Evolutionary conservation across 2,797 vertebrate species (phyloP), one percentile per base, ranked within the genome.

Genomic region (Cichlasoma orientale): DNA sequence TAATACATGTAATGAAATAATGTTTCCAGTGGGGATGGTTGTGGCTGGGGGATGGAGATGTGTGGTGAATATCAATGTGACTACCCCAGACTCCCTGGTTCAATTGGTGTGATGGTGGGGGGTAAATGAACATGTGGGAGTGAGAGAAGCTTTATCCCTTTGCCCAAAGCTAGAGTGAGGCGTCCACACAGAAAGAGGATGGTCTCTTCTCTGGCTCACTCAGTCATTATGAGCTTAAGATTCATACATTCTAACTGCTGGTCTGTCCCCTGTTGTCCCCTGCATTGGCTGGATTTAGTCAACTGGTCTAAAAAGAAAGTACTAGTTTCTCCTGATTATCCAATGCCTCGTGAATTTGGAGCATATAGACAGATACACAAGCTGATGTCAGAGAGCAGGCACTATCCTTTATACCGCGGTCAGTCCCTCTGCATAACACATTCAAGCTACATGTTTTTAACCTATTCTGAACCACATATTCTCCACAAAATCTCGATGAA

Each of bases 1-100:
- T 96, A 96, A 96, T 95, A 94, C 94, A 96, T 96, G 94, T 95
- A 96, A 95, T 95, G 94, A 95, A 95, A 95, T 95, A 95, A 96
- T 96, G 94, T 95, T 95, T 95, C 95, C 95, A 94, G 93, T 95
- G 93, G 94, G 94, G 93, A 94, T 92, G 94, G 92, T 84, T 94
- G 93, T 92, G 89, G 91, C 87, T 89, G 84, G 91, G 92, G 93
- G 90, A 93, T 93, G 91, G 88, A 93, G 87, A 94, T 92, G 90
- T 92, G 91, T 80, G 79, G 89, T 93, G 94, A 94, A 95, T 96
- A 94, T 95, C 94, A 95, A 95, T 95, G 93, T 77, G 82, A 75
- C 87, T 90, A 87, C 91, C 94, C 86, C 86, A 91, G 93, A 92
- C 93, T 92, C 90, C 87, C 88, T 90, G 86, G 91, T 93, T 95